phyloP scores from a whole-genome alignment of 2,113 vertebrate species.

The Chroicocephalus ridibundus region DNA sequence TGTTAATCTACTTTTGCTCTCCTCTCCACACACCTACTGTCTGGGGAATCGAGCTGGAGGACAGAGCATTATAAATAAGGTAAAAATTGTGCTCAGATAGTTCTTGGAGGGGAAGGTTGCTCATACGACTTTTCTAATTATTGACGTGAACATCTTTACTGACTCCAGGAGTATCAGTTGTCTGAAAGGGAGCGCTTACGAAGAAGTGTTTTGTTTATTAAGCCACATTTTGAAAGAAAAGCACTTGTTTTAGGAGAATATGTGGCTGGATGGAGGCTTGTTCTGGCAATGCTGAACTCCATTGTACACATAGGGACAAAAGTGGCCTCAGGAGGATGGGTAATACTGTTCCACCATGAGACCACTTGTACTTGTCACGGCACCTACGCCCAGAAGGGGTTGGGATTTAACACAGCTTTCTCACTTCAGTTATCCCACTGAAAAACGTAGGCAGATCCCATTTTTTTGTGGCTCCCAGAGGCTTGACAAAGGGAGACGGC shows the following conservation, averaged over 20 bases:
- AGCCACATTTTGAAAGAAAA: not conserved
- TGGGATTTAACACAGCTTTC: not conserved
- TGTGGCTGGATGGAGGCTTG: not conserved
- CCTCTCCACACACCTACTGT: not conserved
- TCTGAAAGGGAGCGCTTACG: not conserved
- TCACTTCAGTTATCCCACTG: not conserved
- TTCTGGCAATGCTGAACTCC: not conserved
- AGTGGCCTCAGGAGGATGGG: not conserved
- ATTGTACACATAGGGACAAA: rapidly evolving
- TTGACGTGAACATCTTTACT: not conserved
- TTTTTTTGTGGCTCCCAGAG: not conserved
- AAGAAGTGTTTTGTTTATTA: not conserved
- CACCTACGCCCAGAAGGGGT: not conserved
- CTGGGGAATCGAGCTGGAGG: not conserved
- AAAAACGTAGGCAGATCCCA: not conserved
- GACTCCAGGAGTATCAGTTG: not conserved
- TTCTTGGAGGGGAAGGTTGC: not conserved
- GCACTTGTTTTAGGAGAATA: not conserved
- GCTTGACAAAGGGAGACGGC: not conserved
- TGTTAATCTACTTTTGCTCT: not conserved
- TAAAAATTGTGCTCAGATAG: not conserved
- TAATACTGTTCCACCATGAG: not conserved
- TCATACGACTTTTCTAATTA: not conserved
- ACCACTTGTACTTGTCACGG: not conserved
- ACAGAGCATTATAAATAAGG: not conserved